phyloP scores from a whole-genome alignment of 2,113 vertebrate genomes.

The Setophaga coronata region DNA sequence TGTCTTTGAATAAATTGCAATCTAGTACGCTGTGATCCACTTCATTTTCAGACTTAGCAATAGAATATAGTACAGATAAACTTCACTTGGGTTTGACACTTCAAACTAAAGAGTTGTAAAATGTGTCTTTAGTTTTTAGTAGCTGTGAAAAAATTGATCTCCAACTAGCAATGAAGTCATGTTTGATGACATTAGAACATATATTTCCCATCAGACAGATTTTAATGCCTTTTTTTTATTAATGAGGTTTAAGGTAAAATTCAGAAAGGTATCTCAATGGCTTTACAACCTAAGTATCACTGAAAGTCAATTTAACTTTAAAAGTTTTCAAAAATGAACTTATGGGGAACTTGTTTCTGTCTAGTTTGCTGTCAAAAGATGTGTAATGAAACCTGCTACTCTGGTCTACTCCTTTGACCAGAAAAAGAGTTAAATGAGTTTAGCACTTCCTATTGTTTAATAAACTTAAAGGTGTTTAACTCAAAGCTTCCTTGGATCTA shows the following conservation, averaged over 20 bases:
- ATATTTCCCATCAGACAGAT: conserved; percentile 21
- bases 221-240: not conserved
- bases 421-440: not conserved
- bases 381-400: not conserved
- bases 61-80: conserved; percentile 26
- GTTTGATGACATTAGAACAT: conserved; percentile 3
- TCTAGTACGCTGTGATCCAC: not conserved
- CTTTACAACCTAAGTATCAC: not conserved
- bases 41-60: not conserved
- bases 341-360: not conserved
- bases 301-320: not conserved
- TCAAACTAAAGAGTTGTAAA: conserved; percentile 39
- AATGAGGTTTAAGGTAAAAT: not conserved
- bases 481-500: not conserved
- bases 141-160: not conserved
- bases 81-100: conserved; percentile 31
- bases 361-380: not conserved
- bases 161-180: not conserved
- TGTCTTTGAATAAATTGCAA: not conserved
- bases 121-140: conserved; percentile 48
- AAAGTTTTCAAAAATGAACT: not conserved
- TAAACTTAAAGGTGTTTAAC: not conserved
- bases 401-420: not conserved
- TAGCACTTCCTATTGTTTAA: not conserved
- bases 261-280: not conserved